phyloP scores from a whole-genome alignment of 2,888 invertebrate genomes.

The Tachystola acroxantha region DNA sequence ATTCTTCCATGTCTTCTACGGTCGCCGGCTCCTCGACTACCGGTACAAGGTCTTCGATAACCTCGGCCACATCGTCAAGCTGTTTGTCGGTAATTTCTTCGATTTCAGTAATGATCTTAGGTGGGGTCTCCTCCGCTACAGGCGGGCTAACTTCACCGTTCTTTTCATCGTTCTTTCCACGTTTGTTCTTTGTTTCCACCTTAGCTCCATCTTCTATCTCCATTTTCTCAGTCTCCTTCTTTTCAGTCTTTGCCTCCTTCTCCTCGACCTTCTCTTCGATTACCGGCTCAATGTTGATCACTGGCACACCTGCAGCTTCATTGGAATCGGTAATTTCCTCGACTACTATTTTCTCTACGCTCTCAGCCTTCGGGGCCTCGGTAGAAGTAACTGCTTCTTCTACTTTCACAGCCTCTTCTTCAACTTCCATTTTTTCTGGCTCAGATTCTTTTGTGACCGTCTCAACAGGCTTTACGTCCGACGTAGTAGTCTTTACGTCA shows the following conservation, averaged over 20 bases:
- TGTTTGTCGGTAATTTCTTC: slow-evolving; percentile 49
- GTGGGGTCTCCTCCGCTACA: slow-evolving; percentile 33
- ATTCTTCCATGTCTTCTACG: slow-evolving; percentile 52
- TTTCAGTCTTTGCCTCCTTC: slow-evolving; percentile 43
- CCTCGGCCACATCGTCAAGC: slow-evolving; percentile 42
- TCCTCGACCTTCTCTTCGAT: slow-evolving; percentile 31
- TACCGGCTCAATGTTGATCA: slow-evolving; percentile 34
- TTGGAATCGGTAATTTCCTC: slow-evolving; percentile 31
- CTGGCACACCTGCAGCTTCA: slow-evolving; percentile 29
- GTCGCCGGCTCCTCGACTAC: slow-evolving; percentile 53
- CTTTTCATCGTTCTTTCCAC: slow-evolving; percentile 27
- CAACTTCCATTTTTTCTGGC: slow-evolving; percentile 44
- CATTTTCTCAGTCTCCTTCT: slow-evolving; percentile 48
- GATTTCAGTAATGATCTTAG: slow-evolving; percentile 45
- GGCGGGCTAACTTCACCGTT: slow-evolving; percentile 25
- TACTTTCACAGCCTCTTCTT: slow-evolving; percentile 35
- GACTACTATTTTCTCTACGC: slow-evolving; percentile 18
- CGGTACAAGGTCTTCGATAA: slow-evolving; percentile 50
- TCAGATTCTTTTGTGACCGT: slow-evolving; percentile 17
- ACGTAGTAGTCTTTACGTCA: slow-evolving; percentile 39
- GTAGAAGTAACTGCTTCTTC: slow-evolving; percentile 29
- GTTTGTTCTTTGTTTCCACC: slow-evolving; percentile 26
- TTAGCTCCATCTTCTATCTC: slow-evolving; percentile 20
- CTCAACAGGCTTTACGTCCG: too few species aligned
- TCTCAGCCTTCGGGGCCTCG: slow-evolving; percentile 16